Evolutionary conservation across 2,113 vertebrate genomes (phyloP).

Genomic region (Hypomesus transpacificus): DNA sequence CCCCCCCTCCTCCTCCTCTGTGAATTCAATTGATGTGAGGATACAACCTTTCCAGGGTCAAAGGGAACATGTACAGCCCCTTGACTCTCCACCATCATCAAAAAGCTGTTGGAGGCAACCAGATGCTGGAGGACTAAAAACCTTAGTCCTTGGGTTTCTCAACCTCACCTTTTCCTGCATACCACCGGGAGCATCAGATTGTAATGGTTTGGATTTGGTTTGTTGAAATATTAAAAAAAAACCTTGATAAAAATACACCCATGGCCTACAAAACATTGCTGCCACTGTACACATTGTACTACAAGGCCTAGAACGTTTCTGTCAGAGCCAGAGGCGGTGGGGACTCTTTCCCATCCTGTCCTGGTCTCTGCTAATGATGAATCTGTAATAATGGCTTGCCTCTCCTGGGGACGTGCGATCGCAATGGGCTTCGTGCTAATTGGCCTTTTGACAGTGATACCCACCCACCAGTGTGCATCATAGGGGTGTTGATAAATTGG

Average conservation of each 20-base stretch:
- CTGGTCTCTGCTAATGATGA: conserved; percentile 48
- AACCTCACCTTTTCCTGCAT: not conserved
- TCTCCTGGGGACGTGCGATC: conserved; percentile 46
- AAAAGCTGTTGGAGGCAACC: too few relatives aligned
- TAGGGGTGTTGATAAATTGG: conserved; percentile 69
- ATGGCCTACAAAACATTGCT: too few relatives aligned
- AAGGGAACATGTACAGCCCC: too few relatives aligned
- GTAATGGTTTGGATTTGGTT: not conserved
- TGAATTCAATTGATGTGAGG: conserved; percentile 30
- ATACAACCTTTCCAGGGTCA: not conserved
- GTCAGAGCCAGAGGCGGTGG: conserved; percentile 28
- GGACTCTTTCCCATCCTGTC: conserved; percentile 25
- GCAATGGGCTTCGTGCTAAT: conserved; percentile 65
- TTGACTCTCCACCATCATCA: not conserved
- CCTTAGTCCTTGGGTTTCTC: not conserved
- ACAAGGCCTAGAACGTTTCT: not conserved
- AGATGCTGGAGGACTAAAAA: not conserved
- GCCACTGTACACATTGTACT: not conserved
- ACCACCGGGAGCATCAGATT: not conserved
- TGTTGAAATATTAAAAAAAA: not conserved
- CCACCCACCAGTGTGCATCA: conserved; percentile 61
- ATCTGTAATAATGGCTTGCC: conserved; percentile 50
- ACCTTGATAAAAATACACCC: too few relatives aligned
- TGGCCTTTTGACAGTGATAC: conserved; percentile 68
- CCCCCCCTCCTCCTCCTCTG: conserved; percentile 15